Conservation (phyloP, 2,113 vertebrate species). For the Lanius ludovicianus region DNA sequence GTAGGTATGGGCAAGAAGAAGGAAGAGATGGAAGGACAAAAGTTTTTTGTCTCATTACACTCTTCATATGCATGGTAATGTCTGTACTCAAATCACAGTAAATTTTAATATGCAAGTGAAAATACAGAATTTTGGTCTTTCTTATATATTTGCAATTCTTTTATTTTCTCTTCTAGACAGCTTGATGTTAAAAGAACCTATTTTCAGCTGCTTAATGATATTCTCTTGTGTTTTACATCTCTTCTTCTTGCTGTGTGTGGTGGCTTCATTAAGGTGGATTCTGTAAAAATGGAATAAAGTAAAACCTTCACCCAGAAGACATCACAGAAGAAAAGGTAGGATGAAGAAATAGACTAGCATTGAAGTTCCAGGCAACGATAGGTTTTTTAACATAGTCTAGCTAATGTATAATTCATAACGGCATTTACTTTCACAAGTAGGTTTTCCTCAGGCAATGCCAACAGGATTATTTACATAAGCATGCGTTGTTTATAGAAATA, state of each 20-base stretch:
- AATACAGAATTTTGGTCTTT: background rate
- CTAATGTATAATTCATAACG: background rate
- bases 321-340: background rate
- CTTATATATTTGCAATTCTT: background rate
- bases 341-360: background rate
- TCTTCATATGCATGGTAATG: background rate
- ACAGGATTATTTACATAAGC: background rate
- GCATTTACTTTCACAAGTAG: background rate
- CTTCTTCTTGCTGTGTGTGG: background rate
- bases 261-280: background rate
- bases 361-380: background rate
- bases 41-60: background rate
- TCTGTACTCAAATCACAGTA: background rate
- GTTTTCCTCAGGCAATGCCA: background rate
- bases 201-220: background rate
- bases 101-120: background rate
- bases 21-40: background rate
- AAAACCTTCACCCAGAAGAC: background rate
- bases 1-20: background rate
- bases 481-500: background rate
- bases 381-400: background rate
- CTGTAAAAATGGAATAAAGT: background rate
- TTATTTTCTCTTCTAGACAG: background rate
- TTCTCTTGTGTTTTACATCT: background rate
- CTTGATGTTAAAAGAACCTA: background rate